Percentiles rank a stretch among this genome's conserved stretches.
Conservation (phyloP, 1,140 invertebrate species). For the Drosophila ohnishii region DNA sequence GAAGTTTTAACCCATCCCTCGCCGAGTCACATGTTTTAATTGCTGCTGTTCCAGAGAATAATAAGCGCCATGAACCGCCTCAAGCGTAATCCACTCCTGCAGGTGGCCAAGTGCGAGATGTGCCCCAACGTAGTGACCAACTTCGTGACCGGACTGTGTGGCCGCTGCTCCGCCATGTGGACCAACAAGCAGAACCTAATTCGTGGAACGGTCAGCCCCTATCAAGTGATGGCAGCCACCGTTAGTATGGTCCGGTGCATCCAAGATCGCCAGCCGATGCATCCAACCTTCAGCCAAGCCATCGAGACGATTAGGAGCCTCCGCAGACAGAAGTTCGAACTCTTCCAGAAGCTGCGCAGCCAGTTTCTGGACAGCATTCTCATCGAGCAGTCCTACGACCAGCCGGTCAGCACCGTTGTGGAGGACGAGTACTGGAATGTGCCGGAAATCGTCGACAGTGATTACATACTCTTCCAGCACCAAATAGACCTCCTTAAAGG, state of each 20-base stretch:
- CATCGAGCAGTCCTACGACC: not conserved
- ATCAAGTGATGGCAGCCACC: constrained; percentile 27
- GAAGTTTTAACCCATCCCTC: not conserved
- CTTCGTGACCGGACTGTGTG: constrained; percentile 44
- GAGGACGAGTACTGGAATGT: constrained; percentile 11
- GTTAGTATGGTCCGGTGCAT: not conserved
- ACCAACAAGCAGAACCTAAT: not conserved
- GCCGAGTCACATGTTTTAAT: not conserved
- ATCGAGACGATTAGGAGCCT: constrained; percentile 1
- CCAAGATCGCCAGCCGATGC: not conserved
- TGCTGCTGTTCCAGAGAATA: not conserved
- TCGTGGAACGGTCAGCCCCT: not conserved
- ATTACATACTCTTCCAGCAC: constrained; percentile 1
- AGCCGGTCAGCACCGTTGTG: too few species aligned
- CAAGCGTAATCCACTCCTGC: constrained; percentile 19
- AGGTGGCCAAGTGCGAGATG: constrained; percentile 47
- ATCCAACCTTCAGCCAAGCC: constrained; percentile 20
- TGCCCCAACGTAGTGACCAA: constrained; percentile 36
- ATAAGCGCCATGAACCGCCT: constrained; percentile 19
- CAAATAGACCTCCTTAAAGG: constrained; percentile 13
- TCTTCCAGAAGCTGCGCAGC: constrained; percentile 37
- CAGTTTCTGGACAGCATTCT: constrained; percentile 33
- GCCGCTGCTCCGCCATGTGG: constrained; percentile 45
- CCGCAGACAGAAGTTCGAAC: constrained; percentile 23
- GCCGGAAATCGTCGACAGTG: constrained; percentile 1